These are phyloP conservation scores for Lacanobia wlatinum DNA, from an alignment of 2,888 invertebrate species.

Conservation along the genomic window DNA sequence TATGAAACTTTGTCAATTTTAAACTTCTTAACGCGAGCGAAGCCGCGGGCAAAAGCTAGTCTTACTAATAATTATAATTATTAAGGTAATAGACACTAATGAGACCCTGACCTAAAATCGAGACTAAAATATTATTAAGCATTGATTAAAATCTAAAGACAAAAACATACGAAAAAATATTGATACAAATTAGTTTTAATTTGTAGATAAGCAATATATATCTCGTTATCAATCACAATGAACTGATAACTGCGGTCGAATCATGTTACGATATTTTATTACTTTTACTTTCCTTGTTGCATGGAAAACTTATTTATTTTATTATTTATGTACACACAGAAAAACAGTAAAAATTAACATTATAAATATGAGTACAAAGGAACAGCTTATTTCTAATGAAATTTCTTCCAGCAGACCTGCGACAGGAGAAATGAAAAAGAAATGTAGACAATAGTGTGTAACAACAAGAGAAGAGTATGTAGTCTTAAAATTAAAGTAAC, in stretches of 20 bases:
- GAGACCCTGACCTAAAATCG: not conserved
- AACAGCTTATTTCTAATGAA: too few species aligned
- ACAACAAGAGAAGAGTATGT: too few species aligned
- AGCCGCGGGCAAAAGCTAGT: too few species aligned
- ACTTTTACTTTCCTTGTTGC: not conserved
- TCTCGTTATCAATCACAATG: constrained; percentile 32
- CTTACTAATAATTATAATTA: not conserved
- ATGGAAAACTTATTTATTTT: not conserved
- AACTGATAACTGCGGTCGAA: constrained; percentile 23
- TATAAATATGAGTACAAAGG: too few species aligned
- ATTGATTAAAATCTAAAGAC: constrained; percentile 5
- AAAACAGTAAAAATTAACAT: too few species aligned
- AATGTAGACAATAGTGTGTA: too few species aligned
- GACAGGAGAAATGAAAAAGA: too few species aligned
- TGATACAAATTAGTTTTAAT: constrained; percentile 25
- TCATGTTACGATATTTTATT: constrained; percentile 20
- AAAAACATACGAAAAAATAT: constrained; percentile 15
- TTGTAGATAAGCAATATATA: constrained; percentile 18
- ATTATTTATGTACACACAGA: too few species aligned
- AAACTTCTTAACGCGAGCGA: too few species aligned
- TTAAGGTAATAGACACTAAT: not conserved
- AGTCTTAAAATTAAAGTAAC: too few species aligned
- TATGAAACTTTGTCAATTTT: too few species aligned
- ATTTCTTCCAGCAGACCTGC: too few species aligned
- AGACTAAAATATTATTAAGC: not conserved